Percentiles rank a stretch among this genome's conserved stretches.
Conservation (phyloP, 2,113 vertebrate genomes). For the Pseudopipra pipra region DNA sequence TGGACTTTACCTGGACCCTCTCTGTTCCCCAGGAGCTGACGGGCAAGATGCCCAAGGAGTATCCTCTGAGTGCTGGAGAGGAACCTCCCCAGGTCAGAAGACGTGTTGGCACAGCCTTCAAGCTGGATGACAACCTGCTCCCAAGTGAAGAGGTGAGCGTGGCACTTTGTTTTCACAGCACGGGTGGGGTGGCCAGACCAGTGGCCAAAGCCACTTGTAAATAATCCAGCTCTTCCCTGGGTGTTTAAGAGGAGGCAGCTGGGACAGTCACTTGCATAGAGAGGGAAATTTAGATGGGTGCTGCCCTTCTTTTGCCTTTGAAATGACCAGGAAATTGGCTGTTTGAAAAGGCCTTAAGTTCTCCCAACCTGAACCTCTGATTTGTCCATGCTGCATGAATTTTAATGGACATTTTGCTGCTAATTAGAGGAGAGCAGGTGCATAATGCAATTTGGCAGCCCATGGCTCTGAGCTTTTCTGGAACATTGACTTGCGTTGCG, state of each 20-base stretch:
- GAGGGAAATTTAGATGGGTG: background rate
- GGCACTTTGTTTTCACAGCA: background rate
- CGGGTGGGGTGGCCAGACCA: background rate
- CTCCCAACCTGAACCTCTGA: background rate
- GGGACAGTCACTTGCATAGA: background rate
- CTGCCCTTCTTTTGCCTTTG: background rate
- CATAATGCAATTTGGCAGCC: background rate
- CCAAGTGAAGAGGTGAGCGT: conserved; percentile 82
- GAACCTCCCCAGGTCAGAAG: conserved; percentile 84
- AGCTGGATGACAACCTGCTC: conserved; percentile 86
- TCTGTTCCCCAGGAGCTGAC: conserved; percentile 85
- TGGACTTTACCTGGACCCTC: background rate
- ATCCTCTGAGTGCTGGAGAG: conserved; percentile 88
- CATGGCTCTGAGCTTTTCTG: background rate
- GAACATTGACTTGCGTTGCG: rapidly evolving
- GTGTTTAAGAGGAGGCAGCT: background rate
- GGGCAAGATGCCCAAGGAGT: conserved; percentile 90
- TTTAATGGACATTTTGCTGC: background rate
- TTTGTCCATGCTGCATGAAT: background rate
- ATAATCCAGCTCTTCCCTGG: background rate
- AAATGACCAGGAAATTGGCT: background rate
- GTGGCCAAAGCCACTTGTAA: background rate
- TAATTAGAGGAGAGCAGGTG: background rate
- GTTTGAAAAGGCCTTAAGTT: background rate
- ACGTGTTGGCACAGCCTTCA: conserved; percentile 88